These are phyloP conservation scores for Scaptomyza graminum DNA, from an alignment of 1,140 invertebrate species.

Conservation along the genomic window DNA sequence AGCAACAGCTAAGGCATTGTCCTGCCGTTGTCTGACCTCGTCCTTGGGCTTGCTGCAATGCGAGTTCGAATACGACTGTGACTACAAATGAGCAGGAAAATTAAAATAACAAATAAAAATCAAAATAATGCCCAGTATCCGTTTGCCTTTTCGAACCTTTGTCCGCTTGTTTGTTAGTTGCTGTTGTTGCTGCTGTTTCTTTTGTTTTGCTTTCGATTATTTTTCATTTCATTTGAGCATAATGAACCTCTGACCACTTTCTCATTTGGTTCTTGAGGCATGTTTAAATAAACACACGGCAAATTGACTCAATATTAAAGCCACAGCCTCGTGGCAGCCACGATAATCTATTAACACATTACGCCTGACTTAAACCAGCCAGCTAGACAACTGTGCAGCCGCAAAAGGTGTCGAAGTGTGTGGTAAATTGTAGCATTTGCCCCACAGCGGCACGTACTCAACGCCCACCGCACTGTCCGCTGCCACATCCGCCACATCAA, in stretches of 20 bases:
- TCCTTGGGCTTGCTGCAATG: constrained; percentile 35
- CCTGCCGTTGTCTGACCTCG: constrained; percentile 28
- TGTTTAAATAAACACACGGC: constrained; percentile 51
- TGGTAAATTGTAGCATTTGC: constrained; percentile 72
- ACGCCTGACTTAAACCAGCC: constrained; percentile 27
- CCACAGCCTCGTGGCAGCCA: constrained; percentile 46
- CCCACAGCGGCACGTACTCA: constrained; percentile 64
- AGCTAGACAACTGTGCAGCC: constrained; percentile 9
- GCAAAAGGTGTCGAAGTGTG: constrained; percentile 58
- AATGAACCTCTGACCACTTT: constrained; percentile 55
- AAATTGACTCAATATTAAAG: constrained; percentile 46
- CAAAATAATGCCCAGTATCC: constrained; percentile 76
- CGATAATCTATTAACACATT: constrained; percentile 81
- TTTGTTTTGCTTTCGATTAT: constrained; percentile 45
- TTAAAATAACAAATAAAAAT: constrained; percentile 51
- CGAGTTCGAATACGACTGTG: neutral
- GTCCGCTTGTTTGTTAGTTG: constrained; percentile 45
- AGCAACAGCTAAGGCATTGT: constrained; percentile 50
- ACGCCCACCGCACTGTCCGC: constrained; percentile 7
- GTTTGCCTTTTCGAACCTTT: constrained; percentile 61
- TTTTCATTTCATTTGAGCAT: constrained; percentile 56
- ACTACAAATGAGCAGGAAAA: constrained; percentile 23
- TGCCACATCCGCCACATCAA: constrained; percentile 62
- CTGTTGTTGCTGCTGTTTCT: constrained; percentile 27
- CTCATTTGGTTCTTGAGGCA: constrained; percentile 49